Base-by-base conservation (phyloP, 2,797 vertebrate genomes). In the Phalanger gymnotis region DNA sequence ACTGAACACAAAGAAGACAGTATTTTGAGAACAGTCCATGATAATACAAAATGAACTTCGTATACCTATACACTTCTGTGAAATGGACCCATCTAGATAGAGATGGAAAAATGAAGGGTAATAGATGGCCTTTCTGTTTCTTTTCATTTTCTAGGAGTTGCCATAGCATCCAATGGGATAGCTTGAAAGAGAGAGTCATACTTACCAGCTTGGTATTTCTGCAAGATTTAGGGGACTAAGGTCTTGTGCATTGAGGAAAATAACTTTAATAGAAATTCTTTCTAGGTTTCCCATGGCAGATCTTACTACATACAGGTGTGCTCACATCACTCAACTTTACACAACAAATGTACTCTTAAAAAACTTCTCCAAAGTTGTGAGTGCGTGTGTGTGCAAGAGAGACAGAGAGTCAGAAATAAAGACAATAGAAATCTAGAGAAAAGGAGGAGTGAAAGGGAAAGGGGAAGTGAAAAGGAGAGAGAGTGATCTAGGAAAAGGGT, bases 101-200 rank as follows among this genome's bases (percentile, higher is more conserved):
- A 89, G 90, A 94, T 2, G 2, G 47, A 96, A 90, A 95, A 91
- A 81, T 58, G 53, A 5, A 0, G 27, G 81, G 9, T 5, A 94
- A 94, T 90, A 97, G 87, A 92, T 95, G 92, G 92, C 61, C 58
- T 95, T 30, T 54, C 91, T 92, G 94, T 53, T 94, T n/a, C 81
- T 81, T 57, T 91, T 94, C 34, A 91, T 30, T 25, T 51, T 28
- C 22, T 92, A 91, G 61, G 90, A 94, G 13, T 53, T 61, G 2
- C 93, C 92, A 27, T 95, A 94, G 58, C 95, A 28, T 52, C 81
- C 91, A 96, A 87, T 1, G 4, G 95, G 91, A 95, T 4, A 90
- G 6, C 53, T 51, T 73, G 58, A 96, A 56, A 53, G 13, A 28
- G 1, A 58, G 96, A 98, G 91, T 91, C 92, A 22, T 66, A 2